Percentiles rank a stretch among this genome's conserved stretches.
Evolutionary conservation across 2,888 invertebrate species (phyloP).

Genomic region (Phortica okadai): DNA sequence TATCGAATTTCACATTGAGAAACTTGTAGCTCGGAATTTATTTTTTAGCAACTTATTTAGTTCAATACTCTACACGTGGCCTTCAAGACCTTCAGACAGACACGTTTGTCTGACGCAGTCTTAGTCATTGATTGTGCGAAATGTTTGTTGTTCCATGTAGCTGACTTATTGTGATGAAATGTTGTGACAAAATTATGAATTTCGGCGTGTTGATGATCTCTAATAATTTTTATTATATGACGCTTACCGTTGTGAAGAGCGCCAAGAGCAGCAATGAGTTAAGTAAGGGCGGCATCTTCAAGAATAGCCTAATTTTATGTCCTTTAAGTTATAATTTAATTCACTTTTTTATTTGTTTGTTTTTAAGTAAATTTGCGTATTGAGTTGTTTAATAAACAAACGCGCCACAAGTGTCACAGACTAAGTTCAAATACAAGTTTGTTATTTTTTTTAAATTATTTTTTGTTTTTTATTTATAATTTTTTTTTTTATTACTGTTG

Average conservation of each 20-base stretch:
- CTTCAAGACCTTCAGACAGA: background rate
- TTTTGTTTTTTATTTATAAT: conserved; percentile 40
- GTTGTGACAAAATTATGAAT: too few relatives aligned
- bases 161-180: too few relatives aligned
- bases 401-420: conserved; percentile 57
- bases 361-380: conserved; percentile 50
- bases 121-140: too few relatives aligned
- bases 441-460: conserved; percentile 40
- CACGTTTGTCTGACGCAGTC: background rate
- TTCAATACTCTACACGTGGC: background rate
- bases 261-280: conserved; percentile 56
- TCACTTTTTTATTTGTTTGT: conserved; percentile 20
- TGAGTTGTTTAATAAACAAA: conserved; percentile 60
- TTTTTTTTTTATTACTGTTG: conserved; percentile 40
- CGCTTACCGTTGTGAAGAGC: conserved; percentile 54
- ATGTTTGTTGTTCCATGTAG: too few relatives aligned
- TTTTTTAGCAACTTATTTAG: background rate
- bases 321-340: background rate
- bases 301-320: too few relatives aligned
- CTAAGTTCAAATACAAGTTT: conserved; percentile 51
- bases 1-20: background rate
- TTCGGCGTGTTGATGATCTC: background rate
- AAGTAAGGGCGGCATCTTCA: conserved; percentile 35
- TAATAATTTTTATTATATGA: background rate
- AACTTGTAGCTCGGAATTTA: background rate